Evolutionary conservation across 2,113 vertebrate genomes (phyloP).

Genomic region (Acinonyx jubatus): DNA sequence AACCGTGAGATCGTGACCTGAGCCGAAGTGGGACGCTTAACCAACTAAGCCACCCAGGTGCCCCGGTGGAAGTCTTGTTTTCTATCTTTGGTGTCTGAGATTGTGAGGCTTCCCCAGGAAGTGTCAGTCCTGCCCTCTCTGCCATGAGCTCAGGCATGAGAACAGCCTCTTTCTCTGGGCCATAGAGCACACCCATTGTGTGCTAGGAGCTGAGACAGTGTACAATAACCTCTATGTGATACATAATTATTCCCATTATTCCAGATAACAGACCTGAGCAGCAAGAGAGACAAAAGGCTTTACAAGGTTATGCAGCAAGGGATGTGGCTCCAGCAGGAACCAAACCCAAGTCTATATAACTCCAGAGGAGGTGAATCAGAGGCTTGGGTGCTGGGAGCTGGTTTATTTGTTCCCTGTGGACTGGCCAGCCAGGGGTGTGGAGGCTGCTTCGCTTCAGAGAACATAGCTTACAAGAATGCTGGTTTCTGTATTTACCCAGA

Average conservation of each 20-base stretch:
- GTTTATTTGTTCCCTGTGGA: not conserved
- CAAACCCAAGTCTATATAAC: not conserved
- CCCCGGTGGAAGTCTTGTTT: not conserved
- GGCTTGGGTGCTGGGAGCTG: not conserved
- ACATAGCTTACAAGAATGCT: not conserved
- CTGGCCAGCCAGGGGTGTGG: accelerated
- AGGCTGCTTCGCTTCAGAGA: not conserved
- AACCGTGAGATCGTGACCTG: no score
- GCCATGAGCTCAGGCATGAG: not conserved
- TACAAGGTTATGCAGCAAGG: not conserved
- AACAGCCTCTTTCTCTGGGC: not conserved
- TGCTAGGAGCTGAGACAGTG: not conserved
- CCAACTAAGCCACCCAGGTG: no score
- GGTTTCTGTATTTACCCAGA: not conserved
- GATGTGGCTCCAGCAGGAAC: not conserved
- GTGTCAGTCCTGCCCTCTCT: no score
- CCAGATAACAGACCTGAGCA: not conserved
- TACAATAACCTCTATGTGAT: not conserved
- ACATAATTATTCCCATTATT: not conserved
- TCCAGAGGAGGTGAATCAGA: not conserved
- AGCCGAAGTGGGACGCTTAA: no score
- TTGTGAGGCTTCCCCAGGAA: not conserved
- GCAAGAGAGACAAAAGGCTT: not conserved
- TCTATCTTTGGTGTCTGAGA: not conserved
- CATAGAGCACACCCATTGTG: accelerated